These are phyloP conservation scores for Actenoides hombroni DNA, from an alignment of 2,113 vertebrate species.

Conservation along the genomic window DNA sequence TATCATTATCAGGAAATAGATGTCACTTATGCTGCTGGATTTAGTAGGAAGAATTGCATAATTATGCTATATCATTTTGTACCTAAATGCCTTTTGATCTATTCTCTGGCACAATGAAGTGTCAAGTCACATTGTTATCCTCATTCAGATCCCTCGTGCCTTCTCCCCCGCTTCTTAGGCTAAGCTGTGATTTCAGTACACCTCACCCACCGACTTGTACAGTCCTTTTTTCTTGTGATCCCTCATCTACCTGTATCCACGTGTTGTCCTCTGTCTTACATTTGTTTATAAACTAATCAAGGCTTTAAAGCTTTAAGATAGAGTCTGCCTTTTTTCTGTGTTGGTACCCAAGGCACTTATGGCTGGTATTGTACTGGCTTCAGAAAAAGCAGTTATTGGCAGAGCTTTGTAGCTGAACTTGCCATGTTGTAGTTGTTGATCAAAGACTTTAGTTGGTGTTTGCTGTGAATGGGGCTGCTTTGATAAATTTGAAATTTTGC, in stretches of 20 bases:
- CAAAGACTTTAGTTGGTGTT: neutral
- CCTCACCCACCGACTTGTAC: neutral
- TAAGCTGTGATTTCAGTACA: neutral
- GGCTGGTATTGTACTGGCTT: neutral
- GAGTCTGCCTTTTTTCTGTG: neutral
- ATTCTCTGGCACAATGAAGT: neutral
- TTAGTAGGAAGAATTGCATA: neutral
- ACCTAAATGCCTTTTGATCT: neutral
- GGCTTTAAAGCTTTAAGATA: neutral
- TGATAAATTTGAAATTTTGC: neutral
- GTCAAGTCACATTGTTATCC: neutral
- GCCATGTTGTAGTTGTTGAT: neutral
- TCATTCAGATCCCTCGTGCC: neutral
- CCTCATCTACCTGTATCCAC: neutral
- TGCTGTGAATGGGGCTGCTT: neutral
- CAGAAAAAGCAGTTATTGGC: neutral
- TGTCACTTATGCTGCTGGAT: neutral
- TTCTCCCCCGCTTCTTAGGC: neutral
- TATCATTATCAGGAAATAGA: neutral
- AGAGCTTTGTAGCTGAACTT: neutral
- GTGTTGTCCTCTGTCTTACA: neutral
- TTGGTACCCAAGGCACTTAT: neutral
- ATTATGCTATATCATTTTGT: neutral
- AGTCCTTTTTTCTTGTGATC: neutral
- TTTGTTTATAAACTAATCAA: neutral